A percentile compares a stretch with the other conserved stretches of the same genome.
phyloP scores from a whole-genome alignment of 2,797 vertebrate genomes.

The Margarornis squamiger region DNA sequence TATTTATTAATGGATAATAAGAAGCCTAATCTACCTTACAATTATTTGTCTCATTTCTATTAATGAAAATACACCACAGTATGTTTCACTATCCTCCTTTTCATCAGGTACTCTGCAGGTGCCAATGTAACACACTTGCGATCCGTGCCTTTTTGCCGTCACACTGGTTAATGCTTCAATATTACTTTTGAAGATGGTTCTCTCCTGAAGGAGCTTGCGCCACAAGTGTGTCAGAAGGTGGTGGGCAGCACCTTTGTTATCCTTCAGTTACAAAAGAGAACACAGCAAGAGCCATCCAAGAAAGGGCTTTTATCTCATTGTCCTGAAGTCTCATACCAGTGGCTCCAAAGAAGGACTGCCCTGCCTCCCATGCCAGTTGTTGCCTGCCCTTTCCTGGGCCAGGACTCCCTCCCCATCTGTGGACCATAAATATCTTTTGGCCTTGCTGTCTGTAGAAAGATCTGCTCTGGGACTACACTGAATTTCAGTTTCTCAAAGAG shows the following conservation, averaged over 20 bases:
- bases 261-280: background rate
- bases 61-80: background rate
- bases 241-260: background rate
- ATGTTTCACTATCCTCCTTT: background rate
- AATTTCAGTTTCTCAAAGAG: background rate
- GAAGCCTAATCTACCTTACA: background rate
- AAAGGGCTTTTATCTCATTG: background rate
- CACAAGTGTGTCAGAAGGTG: background rate
- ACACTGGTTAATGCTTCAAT: background rate
- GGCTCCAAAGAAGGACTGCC: background rate
- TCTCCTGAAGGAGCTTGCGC: background rate
- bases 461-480: background rate
- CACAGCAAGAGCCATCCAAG: background rate
- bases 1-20: background rate
- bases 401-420: background rate
- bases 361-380: fast-evolving
- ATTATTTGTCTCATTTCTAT: background rate
- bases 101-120: background rate
- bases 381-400: background rate
- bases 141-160: background rate
- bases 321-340: background rate
- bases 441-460: background rate
- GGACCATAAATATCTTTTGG: background rate
- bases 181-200: background rate
- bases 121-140: background rate